A percentile compares a stretch with the other conserved stretches of the same genome.
Evolutionary conservation across 2,113 vertebrate genomes (phyloP).

Genomic region (Notarius quadriscutis): DNA sequence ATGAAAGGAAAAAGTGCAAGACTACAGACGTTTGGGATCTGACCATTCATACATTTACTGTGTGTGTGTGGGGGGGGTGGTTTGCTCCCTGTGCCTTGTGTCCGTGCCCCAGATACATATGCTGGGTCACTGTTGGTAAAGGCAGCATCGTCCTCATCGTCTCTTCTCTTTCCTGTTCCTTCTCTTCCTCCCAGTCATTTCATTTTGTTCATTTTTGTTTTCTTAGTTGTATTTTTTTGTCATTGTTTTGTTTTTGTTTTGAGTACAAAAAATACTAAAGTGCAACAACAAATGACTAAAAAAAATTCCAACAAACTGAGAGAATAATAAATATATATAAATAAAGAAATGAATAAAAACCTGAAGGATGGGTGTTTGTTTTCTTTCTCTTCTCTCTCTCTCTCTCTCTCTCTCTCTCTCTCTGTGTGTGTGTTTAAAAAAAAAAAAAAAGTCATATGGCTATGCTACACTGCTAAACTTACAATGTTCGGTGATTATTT

Average conservation of each 20-base stretch:
- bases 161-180: conserved; percentile 12
- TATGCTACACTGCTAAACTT: not conserved
- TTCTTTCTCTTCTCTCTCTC: not conserved
- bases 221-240: conserved; percentile 45
- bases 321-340: conserved; percentile 82
- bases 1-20: not conserved
- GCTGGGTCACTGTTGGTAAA: conserved; percentile 23
- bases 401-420: not conserved
- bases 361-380: not conserved
- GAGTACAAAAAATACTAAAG: conserved; percentile 79
- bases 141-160: conserved; percentile 10
- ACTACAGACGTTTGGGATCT: conserved; percentile 11
- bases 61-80: not conserved
- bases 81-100: not conserved
- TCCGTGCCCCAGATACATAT: conserved; percentile 19
- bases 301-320: conserved; percentile 80
- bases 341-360: conserved; percentile 73
- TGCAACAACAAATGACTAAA: conserved; percentile 77
- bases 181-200: conserved; percentile 6
- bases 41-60: not conserved
- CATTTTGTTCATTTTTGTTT: conserved; percentile 38
- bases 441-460: too few species aligned
- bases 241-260: conserved; percentile 67
- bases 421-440: not conserved
- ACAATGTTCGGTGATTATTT: not conserved